These are phyloP conservation scores for Paralvinella palmiformis DNA, from an alignment of 1,140 invertebrate species.

Conservation along the genomic window DNA sequence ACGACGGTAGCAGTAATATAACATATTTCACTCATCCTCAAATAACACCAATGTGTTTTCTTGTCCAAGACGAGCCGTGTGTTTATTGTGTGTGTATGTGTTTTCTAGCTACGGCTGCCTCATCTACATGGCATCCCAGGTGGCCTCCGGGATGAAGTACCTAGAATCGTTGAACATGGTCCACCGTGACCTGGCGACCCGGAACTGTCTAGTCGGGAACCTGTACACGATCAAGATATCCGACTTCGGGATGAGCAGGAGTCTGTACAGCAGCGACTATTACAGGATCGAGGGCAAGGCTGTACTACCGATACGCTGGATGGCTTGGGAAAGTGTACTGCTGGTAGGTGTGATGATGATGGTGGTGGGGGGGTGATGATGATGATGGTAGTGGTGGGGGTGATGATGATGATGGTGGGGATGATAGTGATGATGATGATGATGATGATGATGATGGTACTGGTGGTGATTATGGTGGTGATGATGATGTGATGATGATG, in stretches of 20 bases:
- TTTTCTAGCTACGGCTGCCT: conserved; percentile 67
- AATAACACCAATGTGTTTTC: not conserved
- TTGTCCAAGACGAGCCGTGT: not conserved
- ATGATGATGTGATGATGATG: no score
- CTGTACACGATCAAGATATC: conserved; percentile 82
- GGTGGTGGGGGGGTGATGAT: no score
- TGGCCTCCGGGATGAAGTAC: conserved; percentile 83
- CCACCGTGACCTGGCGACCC: conserved; percentile 68
- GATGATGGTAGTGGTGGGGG: no score
- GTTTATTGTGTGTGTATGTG: not conserved
- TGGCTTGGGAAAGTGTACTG: conserved; percentile 79
- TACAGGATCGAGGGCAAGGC: conserved; percentile 69
- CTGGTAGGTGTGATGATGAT: conserved; percentile 68
- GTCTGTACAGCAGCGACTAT: conserved; percentile 68
- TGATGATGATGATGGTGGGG: no score
- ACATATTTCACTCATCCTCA: not conserved
- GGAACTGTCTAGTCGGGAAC: conserved; percentile 80
- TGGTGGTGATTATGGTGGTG: no score
- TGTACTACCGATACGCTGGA: conserved; percentile 79
- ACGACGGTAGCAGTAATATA: not conserved
- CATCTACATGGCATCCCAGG: conserved; percentile 75
- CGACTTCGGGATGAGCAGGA: conserved; percentile 85
- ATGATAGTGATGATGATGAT: no score
- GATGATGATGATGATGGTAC: no score
- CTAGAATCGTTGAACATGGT: conserved; percentile 73